A percentile compares a stretch with the other conserved stretches of the same genome.
Conservation (phyloP, 2,888 invertebrate genomes). For the Cephus sareptanus region DNA sequence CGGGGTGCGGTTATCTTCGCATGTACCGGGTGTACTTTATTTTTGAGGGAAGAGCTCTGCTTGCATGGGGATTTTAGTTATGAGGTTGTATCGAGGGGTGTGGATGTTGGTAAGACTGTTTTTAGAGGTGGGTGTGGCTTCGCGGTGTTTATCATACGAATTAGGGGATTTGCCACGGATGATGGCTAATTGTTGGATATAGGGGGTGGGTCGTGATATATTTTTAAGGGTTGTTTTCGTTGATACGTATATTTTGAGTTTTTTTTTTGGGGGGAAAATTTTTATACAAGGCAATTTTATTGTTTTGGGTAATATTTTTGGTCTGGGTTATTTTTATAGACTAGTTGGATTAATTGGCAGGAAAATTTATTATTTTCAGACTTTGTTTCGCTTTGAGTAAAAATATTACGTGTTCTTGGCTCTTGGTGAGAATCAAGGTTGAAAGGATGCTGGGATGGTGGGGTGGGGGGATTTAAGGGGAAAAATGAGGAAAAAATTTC, state of each 20-base stretch:
- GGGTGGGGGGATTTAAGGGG: not conserved
- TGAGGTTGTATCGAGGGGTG: not conserved
- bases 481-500: not conserved
- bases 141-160: slow-evolving; percentile 55
- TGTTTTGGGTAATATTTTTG: not conserved
- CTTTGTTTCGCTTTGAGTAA: not conserved
- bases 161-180: slow-evolving; percentile 48
- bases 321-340: not conserved
- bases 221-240: not conserved
- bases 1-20: slow-evolving; percentile 62
- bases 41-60: slow-evolving; percentile 21
- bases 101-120: not conserved
- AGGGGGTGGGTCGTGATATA: not conserved
- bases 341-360: not conserved
- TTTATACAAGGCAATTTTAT: too few species aligned
- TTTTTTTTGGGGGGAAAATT: too few species aligned
- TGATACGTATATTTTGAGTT: not conserved
- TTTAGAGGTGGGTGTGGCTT: slow-evolving; percentile 53
- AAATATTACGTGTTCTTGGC: not conserved
- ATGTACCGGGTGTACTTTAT: slow-evolving; percentile 61
- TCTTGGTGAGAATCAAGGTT: not conserved
- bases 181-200: not conserved
- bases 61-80: not conserved
- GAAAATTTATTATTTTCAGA: not conserved
- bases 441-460: not conserved